phyloP scores from a whole-genome alignment of 2,113 vertebrate species.

The Catharus minimus region DNA sequence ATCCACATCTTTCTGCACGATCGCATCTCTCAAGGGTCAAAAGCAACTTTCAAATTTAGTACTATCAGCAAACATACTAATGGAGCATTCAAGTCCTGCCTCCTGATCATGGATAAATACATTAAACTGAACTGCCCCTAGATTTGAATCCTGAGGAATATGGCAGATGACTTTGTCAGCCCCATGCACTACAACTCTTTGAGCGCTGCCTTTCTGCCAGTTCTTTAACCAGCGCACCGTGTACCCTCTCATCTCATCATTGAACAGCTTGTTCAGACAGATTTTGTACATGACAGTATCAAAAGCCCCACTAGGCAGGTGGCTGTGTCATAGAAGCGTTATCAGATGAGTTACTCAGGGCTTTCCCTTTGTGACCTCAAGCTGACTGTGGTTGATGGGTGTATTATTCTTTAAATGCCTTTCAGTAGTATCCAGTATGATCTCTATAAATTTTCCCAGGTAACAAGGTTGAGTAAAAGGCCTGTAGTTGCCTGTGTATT shows the following conservation, averaged over 20 bases:
- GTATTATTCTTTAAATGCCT: not conserved
- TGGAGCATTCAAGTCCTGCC: not conserved
- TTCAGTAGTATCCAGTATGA: not conserved
- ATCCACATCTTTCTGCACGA: not conserved
- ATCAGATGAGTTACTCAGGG: not conserved
- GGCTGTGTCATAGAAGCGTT: not conserved
- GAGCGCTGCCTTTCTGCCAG: not conserved
- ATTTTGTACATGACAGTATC: not conserved
- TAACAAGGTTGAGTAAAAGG: not conserved
- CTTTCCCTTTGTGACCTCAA: not conserved
- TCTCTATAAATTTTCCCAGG: not conserved
- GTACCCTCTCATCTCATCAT: accelerated
- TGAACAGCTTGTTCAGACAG: not conserved
- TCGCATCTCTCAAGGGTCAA: not conserved
- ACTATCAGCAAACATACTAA: not conserved
- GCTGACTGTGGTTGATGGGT: not conserved
- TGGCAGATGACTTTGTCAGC: not conserved
- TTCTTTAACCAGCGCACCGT: not conserved
- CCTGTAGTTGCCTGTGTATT: not conserved
- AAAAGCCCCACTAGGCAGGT: not conserved
- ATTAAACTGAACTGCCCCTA: not conserved
- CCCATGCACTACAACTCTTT: not conserved
- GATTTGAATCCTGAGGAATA: not conserved
- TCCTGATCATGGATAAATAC: not conserved
- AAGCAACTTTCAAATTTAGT: not conserved